Base-by-base conservation (phyloP, 2,113 vertebrate species). In the Corydoras sp. region DNA sequence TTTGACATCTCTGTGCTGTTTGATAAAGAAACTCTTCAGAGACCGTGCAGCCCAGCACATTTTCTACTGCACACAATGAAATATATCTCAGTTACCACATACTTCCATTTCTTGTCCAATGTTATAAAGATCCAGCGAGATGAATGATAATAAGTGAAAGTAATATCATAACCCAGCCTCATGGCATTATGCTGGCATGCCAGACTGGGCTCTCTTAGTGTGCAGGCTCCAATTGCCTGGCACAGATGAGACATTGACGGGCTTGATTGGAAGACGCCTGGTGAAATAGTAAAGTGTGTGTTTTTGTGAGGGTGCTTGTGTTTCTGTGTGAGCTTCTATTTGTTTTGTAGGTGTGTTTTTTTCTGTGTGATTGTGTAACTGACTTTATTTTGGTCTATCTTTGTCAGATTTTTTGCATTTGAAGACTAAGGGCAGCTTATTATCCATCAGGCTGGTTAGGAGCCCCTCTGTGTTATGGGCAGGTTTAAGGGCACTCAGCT, bases 241-340 rank as follows among this genome's bases (percentile, higher is more conserved):
- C 83, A 55, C 86, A 88, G 89, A 88, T 90, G 87, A 88, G 61
- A 68, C 74, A 64, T 72, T 86, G 87, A 87, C 82, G 80, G 86
- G 84, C 72, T 82, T 83, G 82, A 83, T 86, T 84, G 79, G 76
- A 85, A 79, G 58, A 77, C 83, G 76, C 66, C 68, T 81, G 77
- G 78, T 86, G 81, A 73, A 77, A 81, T 78, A 82, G 80, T 78
- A 67, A 5, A 43, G 35, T 4, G 35, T 43, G 35, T 43, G 35
- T 43, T 43, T 43, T 43, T 43, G 35, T 43, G 35, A 8, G 35
- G 4, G 35, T 43, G 35, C 35, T 43, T 43, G 35, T 43, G 35
- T 43, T 4, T 8, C 4, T 43, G 35, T 8, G 35, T 8, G 35
- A 5, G 35, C 35, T 43, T 43, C 35, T 43, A 8, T 43, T 43